A percentile compares a stretch with the other conserved stretches of the same genome.
phyloP scores from a whole-genome alignment of 1,140 invertebrate species.

The Aphis craccivora region DNA sequence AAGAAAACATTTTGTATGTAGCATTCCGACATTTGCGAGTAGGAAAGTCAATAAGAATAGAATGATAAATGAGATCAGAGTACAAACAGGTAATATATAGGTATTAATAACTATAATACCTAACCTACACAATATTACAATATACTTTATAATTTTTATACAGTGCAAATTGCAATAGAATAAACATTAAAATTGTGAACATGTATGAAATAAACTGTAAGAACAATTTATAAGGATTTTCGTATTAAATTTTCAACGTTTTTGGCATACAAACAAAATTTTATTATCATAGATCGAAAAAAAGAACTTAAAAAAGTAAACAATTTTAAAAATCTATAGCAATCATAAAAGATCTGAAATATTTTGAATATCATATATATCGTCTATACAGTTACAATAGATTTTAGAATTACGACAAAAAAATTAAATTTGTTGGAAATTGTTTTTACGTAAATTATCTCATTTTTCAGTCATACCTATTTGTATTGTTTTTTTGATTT shows the following conservation, averaged over 20 bases:
- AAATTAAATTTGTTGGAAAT: neutral
- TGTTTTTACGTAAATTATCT: neutral
- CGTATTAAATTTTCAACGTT: no score
- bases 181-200: neutral
- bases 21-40: neutral
- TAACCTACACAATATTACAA: neutral
- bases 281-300: neutral
- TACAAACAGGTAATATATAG: neutral
- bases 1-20: neutral
- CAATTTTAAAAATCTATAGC: neutral
- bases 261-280: no score
- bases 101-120: neutral
- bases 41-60: neutral
- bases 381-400: no score
- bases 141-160: neutral
- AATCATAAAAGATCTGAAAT: neutral
- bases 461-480: no score
- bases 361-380: neutral
- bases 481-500: neutral
- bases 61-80: constrained; percentile 18
- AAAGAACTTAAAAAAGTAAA: neutral
- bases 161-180: neutral
- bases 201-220: no score
- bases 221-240: no score
- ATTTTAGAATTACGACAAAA: neutral